phyloP scores from a whole-genome alignment of 2,113 vertebrate species.

The Rutilus rutilus region DNA sequence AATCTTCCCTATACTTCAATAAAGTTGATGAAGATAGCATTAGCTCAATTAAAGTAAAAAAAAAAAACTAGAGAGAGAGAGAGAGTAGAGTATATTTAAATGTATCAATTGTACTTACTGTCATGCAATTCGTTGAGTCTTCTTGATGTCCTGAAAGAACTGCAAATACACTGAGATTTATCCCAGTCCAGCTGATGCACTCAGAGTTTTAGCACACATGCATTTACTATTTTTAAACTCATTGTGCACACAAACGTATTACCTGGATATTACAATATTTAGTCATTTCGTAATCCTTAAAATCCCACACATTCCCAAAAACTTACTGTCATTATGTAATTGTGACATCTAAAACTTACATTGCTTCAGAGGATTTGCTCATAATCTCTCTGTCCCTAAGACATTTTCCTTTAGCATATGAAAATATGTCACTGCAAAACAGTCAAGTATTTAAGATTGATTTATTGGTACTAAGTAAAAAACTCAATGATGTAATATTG shows the following conservation, averaged over 20 bases:
- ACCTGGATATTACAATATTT: not conserved
- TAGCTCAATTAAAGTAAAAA: not conserved
- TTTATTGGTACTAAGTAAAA: not conserved
- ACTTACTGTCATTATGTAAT: conserved; percentile 14
- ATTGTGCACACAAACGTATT: conserved; percentile 1
- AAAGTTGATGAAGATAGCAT: not conserved
- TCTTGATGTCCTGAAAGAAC: not conserved
- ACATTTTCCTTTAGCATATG: not conserved
- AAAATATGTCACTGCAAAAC: not conserved
- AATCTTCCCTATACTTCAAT: not conserved
- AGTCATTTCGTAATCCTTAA: not conserved
- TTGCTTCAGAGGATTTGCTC: conserved; percentile 25
- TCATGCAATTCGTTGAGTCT: not conserved
- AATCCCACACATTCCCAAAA: conserved; percentile 29
- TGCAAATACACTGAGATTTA: not conserved
- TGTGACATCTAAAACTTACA: not conserved
- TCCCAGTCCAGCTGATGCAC: not conserved
- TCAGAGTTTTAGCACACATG: not conserved
- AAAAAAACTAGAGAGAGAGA: not conserved
- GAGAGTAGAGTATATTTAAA: not conserved
- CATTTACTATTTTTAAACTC: conserved; percentile 1
- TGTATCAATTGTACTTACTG: not conserved
- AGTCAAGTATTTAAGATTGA: too few relatives aligned
- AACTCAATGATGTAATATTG: too few relatives aligned
- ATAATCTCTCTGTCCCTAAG: not conserved